phyloP scores from a whole-genome alignment of 2,113 vertebrate genomes.

The Columba livia region DNA sequence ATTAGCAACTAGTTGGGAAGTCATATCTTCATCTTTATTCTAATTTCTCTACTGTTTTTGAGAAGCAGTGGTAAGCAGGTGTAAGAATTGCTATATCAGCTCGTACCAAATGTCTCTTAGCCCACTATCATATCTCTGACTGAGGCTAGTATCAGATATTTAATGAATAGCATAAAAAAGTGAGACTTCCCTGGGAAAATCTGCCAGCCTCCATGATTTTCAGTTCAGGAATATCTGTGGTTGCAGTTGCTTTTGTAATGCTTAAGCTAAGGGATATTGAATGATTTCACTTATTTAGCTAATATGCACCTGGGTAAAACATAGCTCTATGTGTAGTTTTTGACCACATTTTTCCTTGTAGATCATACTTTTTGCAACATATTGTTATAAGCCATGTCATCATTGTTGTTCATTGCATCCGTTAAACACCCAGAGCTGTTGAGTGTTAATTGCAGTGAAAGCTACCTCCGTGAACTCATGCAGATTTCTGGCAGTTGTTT shows the following conservation, averaged over 20 bases:
- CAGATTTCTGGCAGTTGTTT: background rate
- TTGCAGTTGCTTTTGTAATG: background rate
- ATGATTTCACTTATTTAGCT: background rate
- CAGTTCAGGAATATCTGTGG: background rate
- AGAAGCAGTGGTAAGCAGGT: background rate
- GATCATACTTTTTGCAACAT: background rate
- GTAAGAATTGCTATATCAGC: background rate
- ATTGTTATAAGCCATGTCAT: rapidly evolving
- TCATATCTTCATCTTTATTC: background rate
- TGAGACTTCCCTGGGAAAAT: background rate
- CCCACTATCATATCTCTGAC: background rate
- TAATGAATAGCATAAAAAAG: background rate
- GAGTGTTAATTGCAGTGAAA: background rate
- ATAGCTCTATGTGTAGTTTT: background rate
- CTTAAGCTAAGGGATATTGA: background rate
- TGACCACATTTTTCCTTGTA: background rate
- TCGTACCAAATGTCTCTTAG: background rate
- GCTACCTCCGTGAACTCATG: background rate
- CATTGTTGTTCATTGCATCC: rapidly evolving
- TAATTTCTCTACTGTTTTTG: background rate
- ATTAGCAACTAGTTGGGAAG: slow-evolving; percentile 6
- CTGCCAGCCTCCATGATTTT: background rate
- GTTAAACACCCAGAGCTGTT: background rate
- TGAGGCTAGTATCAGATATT: background rate
- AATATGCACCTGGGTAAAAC: background rate